Evolutionary conservation across 2,797 vertebrate species (phyloP).

Genomic region (Leucoraja ocellata): DNA sequence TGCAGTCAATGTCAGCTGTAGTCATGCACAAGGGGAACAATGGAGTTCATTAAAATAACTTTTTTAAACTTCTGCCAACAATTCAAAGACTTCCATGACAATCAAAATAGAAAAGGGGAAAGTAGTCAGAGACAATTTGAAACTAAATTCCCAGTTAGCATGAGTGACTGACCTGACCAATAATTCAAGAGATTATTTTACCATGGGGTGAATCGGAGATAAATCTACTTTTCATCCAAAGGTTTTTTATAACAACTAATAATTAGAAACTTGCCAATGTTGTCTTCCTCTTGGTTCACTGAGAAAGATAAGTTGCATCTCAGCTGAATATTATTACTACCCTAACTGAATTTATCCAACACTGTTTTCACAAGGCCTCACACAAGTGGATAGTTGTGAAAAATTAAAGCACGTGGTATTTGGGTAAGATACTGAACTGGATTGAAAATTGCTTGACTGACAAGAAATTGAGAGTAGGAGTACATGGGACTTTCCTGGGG

Average conservation of each 20-base stretch:
- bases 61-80: slow-evolving; percentile 12
- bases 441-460: too few relatives aligned
- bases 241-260: background rate
- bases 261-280: background rate
- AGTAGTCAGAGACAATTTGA: background rate
- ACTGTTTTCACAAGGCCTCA: too few relatives aligned
- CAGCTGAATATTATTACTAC: background rate
- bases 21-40: slow-evolving; percentile 26
- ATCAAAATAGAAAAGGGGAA: background rate
- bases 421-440: too few relatives aligned
- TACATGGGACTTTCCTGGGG: too few relatives aligned
- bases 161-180: background rate
- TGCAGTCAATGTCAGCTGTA: slow-evolving; percentile 26
- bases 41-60: slow-evolving; percentile 15
- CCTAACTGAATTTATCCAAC: background rate
- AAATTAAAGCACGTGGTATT: too few relatives aligned
- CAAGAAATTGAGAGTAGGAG: too few relatives aligned
- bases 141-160: background rate
- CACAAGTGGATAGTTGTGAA: too few relatives aligned
- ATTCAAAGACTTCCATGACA: background rate
- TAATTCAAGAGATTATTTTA: background rate
- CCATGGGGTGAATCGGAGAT: background rate
- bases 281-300: background rate
- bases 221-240: background rate
- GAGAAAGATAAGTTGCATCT: background rate